Conservation (phyloP, 2,113 vertebrate genomes). For the Taxidea taxus region DNA sequence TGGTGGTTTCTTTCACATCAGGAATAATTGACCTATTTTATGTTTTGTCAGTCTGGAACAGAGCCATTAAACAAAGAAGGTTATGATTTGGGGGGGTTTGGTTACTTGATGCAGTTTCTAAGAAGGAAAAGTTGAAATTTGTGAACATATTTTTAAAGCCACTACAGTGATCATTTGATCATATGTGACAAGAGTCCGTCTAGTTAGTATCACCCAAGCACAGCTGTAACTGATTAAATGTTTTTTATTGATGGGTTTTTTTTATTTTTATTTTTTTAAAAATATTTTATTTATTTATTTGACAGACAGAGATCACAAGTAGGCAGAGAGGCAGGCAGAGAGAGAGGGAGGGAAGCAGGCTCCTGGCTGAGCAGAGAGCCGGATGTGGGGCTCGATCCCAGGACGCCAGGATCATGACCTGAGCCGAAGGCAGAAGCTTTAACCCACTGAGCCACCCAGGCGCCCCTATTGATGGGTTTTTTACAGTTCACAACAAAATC, state of each 20-base stretch:
- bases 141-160: not conserved
- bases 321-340: too few species aligned
- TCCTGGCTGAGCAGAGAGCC: too few species aligned
- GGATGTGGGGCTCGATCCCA: too few species aligned
- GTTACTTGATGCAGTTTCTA: not conserved
- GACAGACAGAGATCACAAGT: too few species aligned
- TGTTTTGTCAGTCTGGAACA: not conserved
- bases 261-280: too few species aligned
- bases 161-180: not conserved
- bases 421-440: too few species aligned
- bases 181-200: not conserved
- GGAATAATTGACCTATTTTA: slow-evolving; percentile 1
- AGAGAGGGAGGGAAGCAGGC: too few species aligned
- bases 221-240: not conserved
- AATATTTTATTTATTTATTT: too few species aligned
- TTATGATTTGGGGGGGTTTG: not conserved
- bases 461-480: not conserved
- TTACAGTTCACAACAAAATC: not conserved
- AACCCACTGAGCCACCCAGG: too few species aligned
- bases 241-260: not conserved
- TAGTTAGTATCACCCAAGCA: not conserved
- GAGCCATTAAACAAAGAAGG: not conserved
- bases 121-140: not conserved
- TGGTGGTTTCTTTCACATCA: not conserved
- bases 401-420: too few species aligned